Base-by-base conservation (phyloP, 2,797 vertebrate species). In the Otolemur crassicaudatus region DNA sequence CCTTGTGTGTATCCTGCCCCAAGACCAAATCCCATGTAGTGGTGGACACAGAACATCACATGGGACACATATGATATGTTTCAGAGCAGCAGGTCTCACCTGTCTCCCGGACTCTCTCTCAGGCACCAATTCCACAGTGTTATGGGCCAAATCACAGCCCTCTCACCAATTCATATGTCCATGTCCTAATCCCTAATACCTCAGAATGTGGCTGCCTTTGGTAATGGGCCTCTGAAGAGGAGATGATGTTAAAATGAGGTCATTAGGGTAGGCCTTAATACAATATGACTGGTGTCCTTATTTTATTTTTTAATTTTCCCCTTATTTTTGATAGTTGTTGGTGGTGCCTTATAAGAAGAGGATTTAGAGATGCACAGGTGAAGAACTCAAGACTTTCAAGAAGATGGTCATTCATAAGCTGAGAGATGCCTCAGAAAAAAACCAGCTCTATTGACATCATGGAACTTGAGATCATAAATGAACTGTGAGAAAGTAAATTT, bases 1-100 rank as follows among this genome's bases (percentile, higher is more conserved):
- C 0, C 17, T 40, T 27, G 11, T 27, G 31, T 72, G 12, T 34
- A 11, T 27, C 82, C 46, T 1, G 2, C n/a, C 27, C 20, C 58
- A 40, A 75, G n/a, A 37, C 65, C 43, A 27, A 86, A 31, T 10
- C 34, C 46, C 22, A 34, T 61, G 37, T 11, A 17, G 65, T 25
- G 16, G n/a, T 4, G 11, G 7, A 22, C 6, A 25, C 1, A 22
- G 72, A 87, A 43, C 31, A 20, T 27, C 4, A 0, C 0, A 0
- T 0, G 9, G 65, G 40, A n/a, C 60, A 60, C 16, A n/a, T 19
- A 5, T 12, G 14, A 7, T n/a, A 3, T 13, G 19, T 34, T 77
- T 79, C 53, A 70, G 43, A 31, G 0, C 5, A 14, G 2, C 29
- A 46, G 19, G 20, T 27, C 27, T 56, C 37, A 11, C 31, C 80